phyloP scores from a whole-genome alignment of 2,888 invertebrate genomes.

The Hetaerina titia region DNA sequence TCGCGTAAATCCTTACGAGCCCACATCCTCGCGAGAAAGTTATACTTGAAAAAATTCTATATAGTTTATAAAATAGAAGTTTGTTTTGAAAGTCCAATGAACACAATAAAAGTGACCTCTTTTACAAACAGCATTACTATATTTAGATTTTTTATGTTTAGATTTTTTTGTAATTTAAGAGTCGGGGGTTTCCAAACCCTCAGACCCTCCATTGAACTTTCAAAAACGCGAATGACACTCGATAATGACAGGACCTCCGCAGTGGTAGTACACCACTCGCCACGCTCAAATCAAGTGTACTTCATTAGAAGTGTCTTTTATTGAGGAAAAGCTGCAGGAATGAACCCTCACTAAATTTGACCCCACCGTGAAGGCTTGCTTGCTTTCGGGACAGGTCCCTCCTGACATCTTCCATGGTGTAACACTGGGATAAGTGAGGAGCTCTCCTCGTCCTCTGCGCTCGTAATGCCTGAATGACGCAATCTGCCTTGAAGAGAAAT shows the following conservation, averaged over 20 bases:
- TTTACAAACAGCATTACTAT: background rate
- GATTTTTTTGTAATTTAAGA: background rate
- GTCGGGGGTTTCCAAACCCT: background rate
- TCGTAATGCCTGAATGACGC: conserved; percentile 46
- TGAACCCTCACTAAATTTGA: background rate
- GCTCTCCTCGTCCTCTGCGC: background rate
- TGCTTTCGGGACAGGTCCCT: background rate
- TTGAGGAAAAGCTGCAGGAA: background rate
- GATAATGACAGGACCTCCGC: background rate
- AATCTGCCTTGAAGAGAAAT: conserved; percentile 63
- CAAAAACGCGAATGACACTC: background rate
- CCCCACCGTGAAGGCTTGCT: background rate
- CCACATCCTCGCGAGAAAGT: background rate
- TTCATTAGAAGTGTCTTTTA: background rate
- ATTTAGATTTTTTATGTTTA: background rate
- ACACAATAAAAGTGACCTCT: background rate
- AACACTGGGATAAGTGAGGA: background rate
- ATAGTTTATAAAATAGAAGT: background rate
- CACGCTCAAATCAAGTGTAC: background rate
- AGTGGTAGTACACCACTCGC: background rate
- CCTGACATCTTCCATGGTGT: background rate
- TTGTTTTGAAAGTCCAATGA: background rate
- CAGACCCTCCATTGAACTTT: background rate
- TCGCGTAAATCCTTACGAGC: background rate
- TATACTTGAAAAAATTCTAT: background rate